A percentile compares a stretch with the other conserved stretches of the same genome.
Conservation (phyloP, 2,888 invertebrate genomes). For the Acanthosepion lycidas region DNA sequence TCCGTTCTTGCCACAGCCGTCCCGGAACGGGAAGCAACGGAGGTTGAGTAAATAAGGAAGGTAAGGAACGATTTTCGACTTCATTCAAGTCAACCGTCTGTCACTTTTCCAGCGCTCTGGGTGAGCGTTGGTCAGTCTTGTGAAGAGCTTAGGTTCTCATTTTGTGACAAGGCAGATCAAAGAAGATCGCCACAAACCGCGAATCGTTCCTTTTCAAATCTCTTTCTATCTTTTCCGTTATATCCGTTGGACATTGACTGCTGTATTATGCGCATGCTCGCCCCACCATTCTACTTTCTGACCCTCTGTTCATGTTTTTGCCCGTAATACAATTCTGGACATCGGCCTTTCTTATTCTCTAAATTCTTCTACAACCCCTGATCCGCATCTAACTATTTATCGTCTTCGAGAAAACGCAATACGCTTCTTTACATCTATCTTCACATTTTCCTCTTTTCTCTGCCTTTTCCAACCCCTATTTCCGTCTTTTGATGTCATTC, state of each 20-base stretch:
- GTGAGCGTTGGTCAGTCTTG: not conserved
- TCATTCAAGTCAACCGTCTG: not conserved
- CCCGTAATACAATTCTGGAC: constrained; percentile 20
- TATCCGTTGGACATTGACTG: not conserved
- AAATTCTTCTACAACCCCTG: not conserved
- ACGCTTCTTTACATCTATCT: not conserved
- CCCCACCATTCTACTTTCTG: not conserved
- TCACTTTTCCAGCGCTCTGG: not conserved
- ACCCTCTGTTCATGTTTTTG: constrained; percentile 33
- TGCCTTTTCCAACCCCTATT: not conserved
- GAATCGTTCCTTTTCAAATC: not conserved
- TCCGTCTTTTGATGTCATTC: not conserved
- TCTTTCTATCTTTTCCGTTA: not conserved
- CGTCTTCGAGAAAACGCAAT: no score
- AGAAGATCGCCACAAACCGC: not conserved
- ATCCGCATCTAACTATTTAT: not conserved
- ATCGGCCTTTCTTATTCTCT: constrained; percentile 18
- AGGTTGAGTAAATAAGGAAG: not conserved
- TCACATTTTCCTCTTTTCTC: not conserved
- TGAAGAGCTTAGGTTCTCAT: constrained; percentile 33
- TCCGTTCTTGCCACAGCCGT: not conserved
- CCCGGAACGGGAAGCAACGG: not conserved
- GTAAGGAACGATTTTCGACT: not conserved
- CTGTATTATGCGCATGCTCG: not conserved
- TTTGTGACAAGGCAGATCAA: constrained; percentile 8